Conservation (phyloP, 2,888 invertebrate species). For the Ypsolopha scabrella region DNA sequence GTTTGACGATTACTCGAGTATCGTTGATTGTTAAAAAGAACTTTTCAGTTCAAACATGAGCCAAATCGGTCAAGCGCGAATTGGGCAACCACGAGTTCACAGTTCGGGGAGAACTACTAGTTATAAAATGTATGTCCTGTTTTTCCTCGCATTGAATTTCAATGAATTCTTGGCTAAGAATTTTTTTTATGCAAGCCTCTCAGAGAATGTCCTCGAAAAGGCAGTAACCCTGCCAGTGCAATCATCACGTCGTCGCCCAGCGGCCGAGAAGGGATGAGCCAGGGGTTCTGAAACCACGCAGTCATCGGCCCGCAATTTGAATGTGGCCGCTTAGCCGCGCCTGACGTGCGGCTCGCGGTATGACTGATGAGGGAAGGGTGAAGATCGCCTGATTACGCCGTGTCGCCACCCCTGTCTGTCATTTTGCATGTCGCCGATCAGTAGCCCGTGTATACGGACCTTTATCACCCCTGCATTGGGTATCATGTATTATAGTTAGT, state of each 20-base stretch:
- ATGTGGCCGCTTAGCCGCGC: constrained; percentile 63
- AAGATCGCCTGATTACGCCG: constrained; percentile 53
- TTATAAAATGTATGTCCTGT: no score
- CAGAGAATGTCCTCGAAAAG: constrained; percentile 2
- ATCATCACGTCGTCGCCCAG: constrained; percentile 4
- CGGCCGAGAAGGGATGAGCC: constrained; percentile 40
- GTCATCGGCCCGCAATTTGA: constrained; percentile 69
- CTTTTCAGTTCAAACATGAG: no score
- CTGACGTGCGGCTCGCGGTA: constrained; percentile 38
- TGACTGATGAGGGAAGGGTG: constrained; percentile 69
- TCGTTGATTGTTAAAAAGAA: no score
- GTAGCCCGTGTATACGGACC: not conserved
- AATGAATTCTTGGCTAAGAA: no score
- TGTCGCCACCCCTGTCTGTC: constrained; percentile 31
- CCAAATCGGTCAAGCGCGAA: no score
- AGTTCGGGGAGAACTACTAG: no score
- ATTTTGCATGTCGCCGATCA: constrained; percentile 42
- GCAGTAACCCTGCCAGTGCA: constrained; percentile 8
- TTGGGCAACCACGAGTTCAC: no score
- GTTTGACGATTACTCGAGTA: no score
- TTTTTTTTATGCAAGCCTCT: not conserved
- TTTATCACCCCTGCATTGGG: not conserved
- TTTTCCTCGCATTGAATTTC: no score
- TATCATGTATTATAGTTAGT: no score
- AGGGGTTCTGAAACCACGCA: constrained; percentile 64